phyloP scores from a whole-genome alignment of 1,140 invertebrate species.

The Triops longicaudatus region DNA sequence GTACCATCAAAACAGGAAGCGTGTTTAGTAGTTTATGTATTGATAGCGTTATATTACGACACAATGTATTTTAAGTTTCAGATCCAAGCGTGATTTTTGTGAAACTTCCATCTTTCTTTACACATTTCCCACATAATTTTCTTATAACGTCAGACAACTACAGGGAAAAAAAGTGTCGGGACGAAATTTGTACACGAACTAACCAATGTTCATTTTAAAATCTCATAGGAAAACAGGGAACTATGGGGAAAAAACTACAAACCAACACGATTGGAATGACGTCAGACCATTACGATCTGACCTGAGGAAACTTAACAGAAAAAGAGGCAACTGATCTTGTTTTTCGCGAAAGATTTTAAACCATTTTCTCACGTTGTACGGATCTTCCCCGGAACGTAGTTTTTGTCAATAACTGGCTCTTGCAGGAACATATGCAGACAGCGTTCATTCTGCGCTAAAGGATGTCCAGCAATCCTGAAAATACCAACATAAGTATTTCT shows the following conservation, averaged over 20 bases:
- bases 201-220: background rate
- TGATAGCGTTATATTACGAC: background rate
- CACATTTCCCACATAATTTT: background rate
- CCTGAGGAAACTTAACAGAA: background rate
- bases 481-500: conserved; percentile 27
- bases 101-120: background rate
- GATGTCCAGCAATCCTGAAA: conserved; percentile 93
- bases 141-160: background rate
- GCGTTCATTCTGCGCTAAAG: conserved; percentile 97
- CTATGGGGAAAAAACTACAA: background rate
- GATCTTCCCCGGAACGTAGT: conserved; percentile 99
- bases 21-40: background rate
- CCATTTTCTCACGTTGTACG: background rate
- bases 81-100: conserved; percentile 2
- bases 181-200: background rate
- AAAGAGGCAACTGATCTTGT: background rate
- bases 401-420: conserved; percentile 94
- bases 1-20: background rate
- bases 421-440: conserved; percentile 99
- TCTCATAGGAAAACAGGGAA: background rate
- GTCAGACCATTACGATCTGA: background rate
- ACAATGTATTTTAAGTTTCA: background rate
- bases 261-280: background rate
- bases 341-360: background rate
- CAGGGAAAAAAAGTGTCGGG: background rate